Base-by-base conservation (phyloP, 1,140 invertebrate species). In the Eciton burchellii region DNA sequence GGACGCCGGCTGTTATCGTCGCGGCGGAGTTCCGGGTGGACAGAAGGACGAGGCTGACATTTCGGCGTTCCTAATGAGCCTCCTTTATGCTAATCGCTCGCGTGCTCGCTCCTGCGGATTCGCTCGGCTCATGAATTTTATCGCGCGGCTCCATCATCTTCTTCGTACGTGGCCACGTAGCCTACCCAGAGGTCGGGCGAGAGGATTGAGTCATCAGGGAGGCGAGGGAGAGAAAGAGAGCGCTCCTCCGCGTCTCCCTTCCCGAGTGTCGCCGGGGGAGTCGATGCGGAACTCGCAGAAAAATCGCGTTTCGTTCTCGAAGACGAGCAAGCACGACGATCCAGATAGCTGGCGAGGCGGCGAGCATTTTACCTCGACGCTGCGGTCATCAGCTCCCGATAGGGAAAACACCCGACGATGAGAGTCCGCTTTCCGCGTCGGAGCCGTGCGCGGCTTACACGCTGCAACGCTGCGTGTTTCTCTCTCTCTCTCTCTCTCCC, bases 21-120 rank as follows among this genome's bases (percentile, higher is more conserved):
- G 35, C 35, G 24, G 41, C 47, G 70, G 45, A 83, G 87, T 89
- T 89, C 89, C 88, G 88, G 85, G 89, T 89, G 83, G 72, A 83
- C 57, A 62, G 19, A 66, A 81, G 43, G 47, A 60, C 71, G 45
- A 60, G 63, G 35, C 59, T 88, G 84, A 88, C 87, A 90, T 89
- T 89, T 90, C 70, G 89, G 83, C 73, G 83, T 81, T 74, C 85
- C 89, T 91, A 91, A 91, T 91, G 90, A 91, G 90, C 87, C 90
- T 86, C 87, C 88, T 90, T 91, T 91, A 91, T 91, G 90, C 85
- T 91, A 91, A 91, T 91, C 90, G 90, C 86, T 91, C 89, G 90
- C 90, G 90, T 91, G 90, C 86, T 90, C 73, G 84, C 86, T 84
- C 59, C 70, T 83, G 66, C 85, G 83, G 59, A 56, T 45, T 52